Evolutionary conservation across 2,888 invertebrate species (phyloP).

Genomic region (Dugesia japonica): DNA sequence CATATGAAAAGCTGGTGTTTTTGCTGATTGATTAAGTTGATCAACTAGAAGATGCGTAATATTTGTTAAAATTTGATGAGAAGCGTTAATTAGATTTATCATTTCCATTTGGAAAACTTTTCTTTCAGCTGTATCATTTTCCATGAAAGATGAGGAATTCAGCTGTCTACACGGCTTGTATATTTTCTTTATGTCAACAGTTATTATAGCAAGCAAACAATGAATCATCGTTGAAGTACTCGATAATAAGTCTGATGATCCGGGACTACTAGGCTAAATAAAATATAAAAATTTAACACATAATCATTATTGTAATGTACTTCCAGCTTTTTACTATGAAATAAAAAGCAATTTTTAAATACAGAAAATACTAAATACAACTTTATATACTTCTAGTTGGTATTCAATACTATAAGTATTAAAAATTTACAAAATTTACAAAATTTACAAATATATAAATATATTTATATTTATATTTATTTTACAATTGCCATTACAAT

Average conservation of each 20-base stretch:
- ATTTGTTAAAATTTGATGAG: background rate
- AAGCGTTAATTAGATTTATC: conserved; percentile 2
- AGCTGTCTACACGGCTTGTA: background rate
- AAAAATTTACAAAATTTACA: no score
- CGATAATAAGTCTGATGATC: background rate
- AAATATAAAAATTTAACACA: no score
- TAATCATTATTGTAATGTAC: no score
- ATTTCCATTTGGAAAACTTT: background rate
- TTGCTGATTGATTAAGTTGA: background rate
- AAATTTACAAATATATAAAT: no score
- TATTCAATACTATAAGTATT: no score
- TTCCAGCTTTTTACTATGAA: no score
- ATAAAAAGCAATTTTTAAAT: no score
- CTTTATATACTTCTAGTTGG: no score
- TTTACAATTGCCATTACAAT: no score
- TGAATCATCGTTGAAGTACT: background rate
- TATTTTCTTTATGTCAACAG: background rate
- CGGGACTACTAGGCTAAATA: background rate
- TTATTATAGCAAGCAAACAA: background rate
- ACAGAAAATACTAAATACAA: no score
- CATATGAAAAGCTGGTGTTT: background rate
- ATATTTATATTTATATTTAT: no score
- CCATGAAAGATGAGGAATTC: background rate
- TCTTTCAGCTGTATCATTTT: background rate
- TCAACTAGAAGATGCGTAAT: background rate